phyloP scores from a whole-genome alignment of 2,888 invertebrate genomes.

The Acronicta alni region DNA sequence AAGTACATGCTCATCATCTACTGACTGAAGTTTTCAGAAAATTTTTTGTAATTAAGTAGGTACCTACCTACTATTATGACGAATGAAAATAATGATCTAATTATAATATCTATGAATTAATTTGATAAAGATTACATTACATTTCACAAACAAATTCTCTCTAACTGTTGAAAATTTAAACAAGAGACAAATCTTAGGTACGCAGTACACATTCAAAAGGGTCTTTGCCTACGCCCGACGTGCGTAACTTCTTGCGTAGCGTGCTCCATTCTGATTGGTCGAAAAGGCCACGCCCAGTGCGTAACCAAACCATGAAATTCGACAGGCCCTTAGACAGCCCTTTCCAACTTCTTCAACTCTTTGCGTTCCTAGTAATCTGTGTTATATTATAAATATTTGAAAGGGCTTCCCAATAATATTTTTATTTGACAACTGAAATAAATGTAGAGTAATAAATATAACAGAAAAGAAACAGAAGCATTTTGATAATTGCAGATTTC shows the following conservation, averaged over 20 bases:
- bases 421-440: constrained; percentile 64
- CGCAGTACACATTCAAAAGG: constrained; percentile 58
- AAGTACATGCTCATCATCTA: too few relatives aligned
- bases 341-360: constrained; percentile 77
- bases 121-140: too few relatives aligned
- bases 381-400: constrained; percentile 90
- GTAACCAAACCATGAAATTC: constrained; percentile 83
- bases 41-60: too few relatives aligned
- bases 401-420: constrained; percentile 83
- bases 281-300: constrained; percentile 85
- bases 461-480: not conserved
- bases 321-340: constrained; percentile 83
- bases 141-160: too few relatives aligned
- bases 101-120: too few relatives aligned
- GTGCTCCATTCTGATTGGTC: constrained; percentile 76
- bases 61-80: too few relatives aligned
- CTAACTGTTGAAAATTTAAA: constrained; percentile 44
- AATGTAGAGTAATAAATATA: constrained; percentile 13
- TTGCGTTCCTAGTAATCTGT: constrained; percentile 84
- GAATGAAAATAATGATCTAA: too few relatives aligned
- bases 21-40: too few relatives aligned
- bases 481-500: not conserved
- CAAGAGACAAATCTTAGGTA: constrained; percentile 47
- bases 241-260: constrained; percentile 84
- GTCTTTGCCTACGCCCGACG: constrained; percentile 52